Conservation (phyloP, 2,888 invertebrate genomes). For the Torymus tubicola region DNA sequence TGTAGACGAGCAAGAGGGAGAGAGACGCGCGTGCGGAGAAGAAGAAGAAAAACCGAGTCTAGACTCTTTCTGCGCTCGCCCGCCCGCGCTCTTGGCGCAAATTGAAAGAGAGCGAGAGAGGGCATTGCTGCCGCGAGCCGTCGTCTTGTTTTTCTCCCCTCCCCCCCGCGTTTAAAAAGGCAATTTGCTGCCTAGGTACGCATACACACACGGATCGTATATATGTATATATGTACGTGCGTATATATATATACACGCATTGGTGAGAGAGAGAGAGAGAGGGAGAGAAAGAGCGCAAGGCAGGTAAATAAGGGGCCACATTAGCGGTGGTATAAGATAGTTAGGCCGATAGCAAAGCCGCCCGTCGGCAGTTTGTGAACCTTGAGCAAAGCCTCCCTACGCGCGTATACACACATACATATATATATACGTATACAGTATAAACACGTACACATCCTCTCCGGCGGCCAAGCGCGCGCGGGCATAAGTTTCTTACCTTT, state of each 20-base stretch:
- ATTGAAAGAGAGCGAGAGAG: conserved; percentile 76
- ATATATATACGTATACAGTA: neutral
- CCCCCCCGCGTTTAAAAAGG: conserved; percentile 72
- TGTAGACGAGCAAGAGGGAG: too few species aligned
- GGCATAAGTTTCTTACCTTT: conserved; percentile 33
- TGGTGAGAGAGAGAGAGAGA: neutral
- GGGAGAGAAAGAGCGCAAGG: conserved; percentile 9
- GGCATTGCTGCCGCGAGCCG: conserved; percentile 64
- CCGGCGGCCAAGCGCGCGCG: neutral
- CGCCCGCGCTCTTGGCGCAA: conserved; percentile 63
- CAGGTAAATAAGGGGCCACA: conserved; percentile 50
- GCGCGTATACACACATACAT: conserved; percentile 13
- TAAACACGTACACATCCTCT: neutral
- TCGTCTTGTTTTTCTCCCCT: conserved; percentile 68
- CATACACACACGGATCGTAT: neutral
- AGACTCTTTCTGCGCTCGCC: too few species aligned
- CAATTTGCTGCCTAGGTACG: conserved; percentile 75
- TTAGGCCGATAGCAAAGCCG: conserved; percentile 70
- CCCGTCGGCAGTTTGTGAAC: conserved; percentile 61
- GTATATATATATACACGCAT: neutral
- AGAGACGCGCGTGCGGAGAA: too few species aligned
- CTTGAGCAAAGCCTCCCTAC: conserved; percentile 55
- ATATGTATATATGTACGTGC: neutral
- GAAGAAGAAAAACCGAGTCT: too few species aligned
- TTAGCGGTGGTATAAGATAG: conserved; percentile 71